These are phyloP conservation scores for Amphiduros pacificus DNA, from an alignment of 2,888 invertebrate genomes.

Conservation along the genomic window DNA sequence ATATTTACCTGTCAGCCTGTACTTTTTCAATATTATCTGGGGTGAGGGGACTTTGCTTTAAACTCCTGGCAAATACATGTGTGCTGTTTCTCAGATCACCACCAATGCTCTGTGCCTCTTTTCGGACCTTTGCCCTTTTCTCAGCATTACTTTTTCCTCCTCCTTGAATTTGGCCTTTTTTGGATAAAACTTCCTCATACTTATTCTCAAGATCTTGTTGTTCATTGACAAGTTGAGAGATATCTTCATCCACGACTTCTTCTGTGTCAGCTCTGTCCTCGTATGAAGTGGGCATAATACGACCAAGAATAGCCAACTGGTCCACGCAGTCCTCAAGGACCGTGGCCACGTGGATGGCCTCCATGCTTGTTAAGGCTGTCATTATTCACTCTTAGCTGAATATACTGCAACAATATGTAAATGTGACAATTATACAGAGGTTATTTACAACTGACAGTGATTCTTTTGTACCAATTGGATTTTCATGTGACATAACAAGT, in stretches of 20 bases:
- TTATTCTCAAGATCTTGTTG: constrained; percentile 49
- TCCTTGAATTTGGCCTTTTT: constrained; percentile 38
- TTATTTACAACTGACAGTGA: background rate
- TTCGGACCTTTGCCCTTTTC: constrained; percentile 39
- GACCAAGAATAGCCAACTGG: constrained; percentile 53
- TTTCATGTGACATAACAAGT: too few species aligned
- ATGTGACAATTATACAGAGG: background rate
- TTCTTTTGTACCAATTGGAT: too few species aligned
- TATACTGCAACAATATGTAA: background rate
- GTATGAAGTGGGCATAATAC: constrained; percentile 55
- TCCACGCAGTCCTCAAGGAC: constrained; percentile 58
- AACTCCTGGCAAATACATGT: constrained; percentile 49
- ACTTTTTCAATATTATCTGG: constrained; percentile 54
- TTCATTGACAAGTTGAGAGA: constrained; percentile 44
- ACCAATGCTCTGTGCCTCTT: constrained; percentile 40
- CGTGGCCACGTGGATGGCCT: constrained; percentile 55
- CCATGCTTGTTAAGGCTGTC: constrained; percentile 34
- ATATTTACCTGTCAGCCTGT: constrained; percentile 53
- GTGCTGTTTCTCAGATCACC: constrained; percentile 52
- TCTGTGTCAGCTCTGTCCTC: constrained; percentile 39
- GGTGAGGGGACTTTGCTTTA: constrained; percentile 55
- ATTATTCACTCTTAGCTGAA: background rate
- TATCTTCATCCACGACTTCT: constrained; percentile 47
- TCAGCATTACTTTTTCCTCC: constrained; percentile 38
- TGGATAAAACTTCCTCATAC: constrained; percentile 49